Percentiles rank a stretch among this genome's conserved stretches.
Evolutionary conservation across 2,113 vertebrate genomes (phyloP).

Genomic region (Gavialis gangeticus): DNA sequence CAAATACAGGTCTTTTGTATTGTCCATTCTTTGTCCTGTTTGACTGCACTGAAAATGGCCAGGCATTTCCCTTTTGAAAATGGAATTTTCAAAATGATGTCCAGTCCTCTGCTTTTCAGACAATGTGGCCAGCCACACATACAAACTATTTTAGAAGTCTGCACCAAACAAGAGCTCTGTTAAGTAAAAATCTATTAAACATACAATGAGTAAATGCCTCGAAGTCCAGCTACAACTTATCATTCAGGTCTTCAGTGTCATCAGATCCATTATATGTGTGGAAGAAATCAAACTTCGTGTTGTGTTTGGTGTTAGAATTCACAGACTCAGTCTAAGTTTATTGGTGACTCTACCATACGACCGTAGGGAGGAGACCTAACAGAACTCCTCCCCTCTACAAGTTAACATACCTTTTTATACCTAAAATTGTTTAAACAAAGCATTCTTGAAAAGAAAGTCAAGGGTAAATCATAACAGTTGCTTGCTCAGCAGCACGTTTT

Average conservation of each 20-base stretch:
- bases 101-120: neutral
- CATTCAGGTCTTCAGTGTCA: neutral
- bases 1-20: neutral
- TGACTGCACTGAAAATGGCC: neutral
- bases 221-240: neutral
- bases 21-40: neutral
- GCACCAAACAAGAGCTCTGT: neutral
- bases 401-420: no score
- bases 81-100: neutral
- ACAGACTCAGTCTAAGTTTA: no score
- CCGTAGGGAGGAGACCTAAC: no score
- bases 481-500: no score
- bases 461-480: no score
- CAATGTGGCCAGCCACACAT: neutral
- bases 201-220: neutral
- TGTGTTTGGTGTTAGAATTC: no score
- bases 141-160: neutral
- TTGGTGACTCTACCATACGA: no score
- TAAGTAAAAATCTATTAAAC: slow-evolving; percentile 36
- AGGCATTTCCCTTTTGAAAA: slow-evolving; percentile 6
- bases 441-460: no score
- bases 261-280: neutral
- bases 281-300: no score
- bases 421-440: no score
- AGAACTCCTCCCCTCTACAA: no score